Conservation (phyloP, 2,888 invertebrate species). For the Catocala nupta region DNA sequence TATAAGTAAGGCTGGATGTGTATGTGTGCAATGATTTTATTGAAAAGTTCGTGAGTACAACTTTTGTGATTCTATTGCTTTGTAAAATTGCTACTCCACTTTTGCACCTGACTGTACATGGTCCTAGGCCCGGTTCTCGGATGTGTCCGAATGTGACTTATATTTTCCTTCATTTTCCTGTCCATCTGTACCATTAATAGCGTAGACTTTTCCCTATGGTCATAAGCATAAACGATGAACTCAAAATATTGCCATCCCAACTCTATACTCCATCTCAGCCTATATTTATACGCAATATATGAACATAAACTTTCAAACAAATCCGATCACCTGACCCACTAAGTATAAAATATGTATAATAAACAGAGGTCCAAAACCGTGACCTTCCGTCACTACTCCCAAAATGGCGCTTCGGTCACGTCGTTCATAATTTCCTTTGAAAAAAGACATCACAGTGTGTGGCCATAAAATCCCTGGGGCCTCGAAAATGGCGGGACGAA, state of each 20-base stretch:
- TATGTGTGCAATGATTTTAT: no score
- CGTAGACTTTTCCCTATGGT: no score
- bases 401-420: constrained; percentile 40
- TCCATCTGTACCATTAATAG: no score
- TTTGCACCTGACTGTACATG: no score
- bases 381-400: constrained; percentile 28
- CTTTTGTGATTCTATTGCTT: no score
- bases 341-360: constrained; percentile 11
- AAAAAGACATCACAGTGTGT: constrained; percentile 52
- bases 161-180: no score
- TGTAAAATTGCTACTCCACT: no score
- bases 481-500: constrained; percentile 50
- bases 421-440: constrained; percentile 52
- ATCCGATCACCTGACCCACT: background rate
- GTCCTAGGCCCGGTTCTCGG: no score
- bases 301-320: background rate
- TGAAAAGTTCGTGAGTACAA: no score
- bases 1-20: no score
- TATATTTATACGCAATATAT: background rate
- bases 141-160: no score
- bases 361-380: constrained; percentile 20
- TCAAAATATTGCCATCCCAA: background rate
- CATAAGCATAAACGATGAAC: no score
- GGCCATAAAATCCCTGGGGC: constrained; percentile 60
- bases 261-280: constrained; percentile 1